These are phyloP conservation scores for Holcopasites calliopsidis DNA, from an alignment of 1,140 invertebrate species.

Conservation along the genomic window DNA sequence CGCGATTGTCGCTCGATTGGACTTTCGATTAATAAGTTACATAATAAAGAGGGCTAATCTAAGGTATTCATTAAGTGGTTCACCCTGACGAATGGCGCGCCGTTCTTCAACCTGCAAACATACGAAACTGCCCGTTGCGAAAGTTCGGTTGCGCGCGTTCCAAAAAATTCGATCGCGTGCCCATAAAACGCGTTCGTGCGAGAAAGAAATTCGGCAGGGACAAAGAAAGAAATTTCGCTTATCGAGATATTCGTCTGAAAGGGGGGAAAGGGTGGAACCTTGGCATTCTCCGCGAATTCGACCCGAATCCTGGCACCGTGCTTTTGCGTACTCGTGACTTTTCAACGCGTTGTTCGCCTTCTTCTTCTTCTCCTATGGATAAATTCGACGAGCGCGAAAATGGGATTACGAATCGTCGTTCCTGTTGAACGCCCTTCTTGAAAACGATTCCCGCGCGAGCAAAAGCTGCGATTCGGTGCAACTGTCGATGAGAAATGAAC, in stretches of 20 bases:
- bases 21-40: too few relatives aligned
- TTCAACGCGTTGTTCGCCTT: too few relatives aligned
- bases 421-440: too few relatives aligned
- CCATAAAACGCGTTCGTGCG: neutral
- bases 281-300: slow-evolving; percentile 52
- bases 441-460: too few relatives aligned
- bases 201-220: slow-evolving; percentile 7
- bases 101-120: slow-evolving; percentile 20
- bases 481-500: neutral
- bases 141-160: slow-evolving; percentile 41
- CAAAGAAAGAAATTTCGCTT: slow-evolving; percentile 43
- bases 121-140: slow-evolving; percentile 46
- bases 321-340: neutral
- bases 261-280: slow-evolving; percentile 46
- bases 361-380: too few relatives aligned
- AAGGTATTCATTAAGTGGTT: neutral
- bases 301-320: slow-evolving; percentile 41
- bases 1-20: neutral
- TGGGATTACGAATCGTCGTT: too few relatives aligned
- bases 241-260: neutral
- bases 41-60: too few relatives aligned
- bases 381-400: too few relatives aligned
- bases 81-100: neutral
- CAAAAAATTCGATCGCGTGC: slow-evolving; percentile 52
- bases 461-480: too few relatives aligned